Evolutionary conservation across 2,113 vertebrate genomes (phyloP).

Genomic region (Tupaia chinensis): DNA sequence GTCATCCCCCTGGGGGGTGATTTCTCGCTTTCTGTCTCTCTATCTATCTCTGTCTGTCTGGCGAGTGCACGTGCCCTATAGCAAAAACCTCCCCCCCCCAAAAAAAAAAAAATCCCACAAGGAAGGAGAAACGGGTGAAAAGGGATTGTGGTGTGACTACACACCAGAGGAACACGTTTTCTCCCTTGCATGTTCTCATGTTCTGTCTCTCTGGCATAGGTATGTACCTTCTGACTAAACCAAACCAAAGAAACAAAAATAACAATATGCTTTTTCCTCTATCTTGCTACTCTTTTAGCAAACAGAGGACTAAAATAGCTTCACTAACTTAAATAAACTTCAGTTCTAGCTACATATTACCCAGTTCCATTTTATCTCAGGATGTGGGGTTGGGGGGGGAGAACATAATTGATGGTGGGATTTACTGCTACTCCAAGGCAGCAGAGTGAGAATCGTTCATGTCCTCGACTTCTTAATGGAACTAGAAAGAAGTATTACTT

Average conservation of each 20-base stretch:
- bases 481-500: neutral
- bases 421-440: neutral
- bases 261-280: neutral
- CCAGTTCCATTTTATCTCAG: neutral
- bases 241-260: neutral
- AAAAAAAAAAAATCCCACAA: too few species aligned
- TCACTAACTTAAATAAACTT: constrained; percentile 4
- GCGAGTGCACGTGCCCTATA: too few species aligned
- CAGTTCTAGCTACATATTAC: neutral
- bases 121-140: too few species aligned
- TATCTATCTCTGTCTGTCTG: too few species aligned
- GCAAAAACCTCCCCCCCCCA: too few species aligned
- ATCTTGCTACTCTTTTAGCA: neutral
- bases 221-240: too few species aligned
- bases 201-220: too few species aligned
- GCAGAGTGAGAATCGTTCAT: neutral
- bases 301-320: neutral
- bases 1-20: too few species aligned
- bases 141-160: too few species aligned
- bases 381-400: neutral
- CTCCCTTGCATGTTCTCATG: too few species aligned
- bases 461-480: neutral
- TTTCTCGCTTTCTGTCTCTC: too few species aligned
- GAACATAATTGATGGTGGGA: neutral
- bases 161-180: too few species aligned